Percentiles rank a stretch among this genome's conserved stretches.
Evolutionary conservation across 1,140 invertebrate species (phyloP).

Genomic region (Sitobion miscanthi): DNA sequence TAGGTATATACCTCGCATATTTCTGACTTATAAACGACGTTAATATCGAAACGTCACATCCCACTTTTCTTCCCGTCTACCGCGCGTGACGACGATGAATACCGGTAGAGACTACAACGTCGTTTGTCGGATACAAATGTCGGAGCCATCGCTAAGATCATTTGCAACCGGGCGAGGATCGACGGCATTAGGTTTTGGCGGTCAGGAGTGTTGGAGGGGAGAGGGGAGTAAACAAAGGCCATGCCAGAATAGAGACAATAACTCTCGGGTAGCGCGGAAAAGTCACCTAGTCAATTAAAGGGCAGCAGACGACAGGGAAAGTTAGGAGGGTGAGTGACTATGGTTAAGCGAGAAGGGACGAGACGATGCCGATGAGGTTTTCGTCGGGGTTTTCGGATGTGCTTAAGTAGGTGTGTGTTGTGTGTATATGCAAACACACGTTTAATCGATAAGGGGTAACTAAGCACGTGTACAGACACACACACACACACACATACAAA

Average conservation of each 20-base stretch:
- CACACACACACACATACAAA: background rate
- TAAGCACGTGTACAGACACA: background rate
- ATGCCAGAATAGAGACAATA: background rate
- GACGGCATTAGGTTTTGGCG: background rate
- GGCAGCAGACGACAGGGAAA: background rate
- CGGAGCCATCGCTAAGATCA: background rate
- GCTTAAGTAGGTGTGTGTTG: background rate
- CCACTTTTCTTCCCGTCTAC: background rate
- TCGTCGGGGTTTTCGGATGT: background rate
- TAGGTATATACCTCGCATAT: background rate
- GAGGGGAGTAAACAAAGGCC: background rate
- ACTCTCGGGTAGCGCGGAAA: background rate
- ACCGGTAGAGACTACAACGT: background rate
- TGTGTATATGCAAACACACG: conserved; percentile 21
- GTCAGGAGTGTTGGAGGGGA: background rate
- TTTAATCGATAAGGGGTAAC: conserved; percentile 10
- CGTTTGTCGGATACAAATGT: conserved; percentile 25
- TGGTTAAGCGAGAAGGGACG: background rate
- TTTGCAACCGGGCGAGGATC: background rate
- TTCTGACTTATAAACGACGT: conserved; percentile 23
- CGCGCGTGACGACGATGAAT: background rate
- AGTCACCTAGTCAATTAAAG: conserved; percentile 9
- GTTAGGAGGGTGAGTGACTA: background rate
- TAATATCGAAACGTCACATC: background rate
- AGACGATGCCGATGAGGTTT: background rate